Conservation (phyloP, 1,140 invertebrate species). For the Aphidius gifuensis region DNA sequence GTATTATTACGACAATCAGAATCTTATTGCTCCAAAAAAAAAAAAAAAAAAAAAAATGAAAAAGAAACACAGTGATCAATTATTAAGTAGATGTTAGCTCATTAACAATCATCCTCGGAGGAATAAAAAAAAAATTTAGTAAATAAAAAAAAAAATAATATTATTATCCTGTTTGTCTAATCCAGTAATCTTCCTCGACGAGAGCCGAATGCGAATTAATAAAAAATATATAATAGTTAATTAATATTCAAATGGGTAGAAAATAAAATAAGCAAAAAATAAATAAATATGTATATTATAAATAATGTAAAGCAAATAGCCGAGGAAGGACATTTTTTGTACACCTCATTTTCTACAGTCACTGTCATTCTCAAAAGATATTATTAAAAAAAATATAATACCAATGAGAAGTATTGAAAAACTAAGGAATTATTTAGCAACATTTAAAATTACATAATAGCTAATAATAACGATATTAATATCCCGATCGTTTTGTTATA, state of each 20-base stretch:
- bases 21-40: slow-evolving; percentile 44
- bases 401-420: slow-evolving; percentile 1
- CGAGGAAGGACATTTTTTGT: slow-evolving; percentile 36
- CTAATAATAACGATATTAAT: slow-evolving; percentile 6
- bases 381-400: slow-evolving; percentile 3
- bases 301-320: slow-evolving; percentile 23
- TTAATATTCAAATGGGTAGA: no score
- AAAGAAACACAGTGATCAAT: neutral
- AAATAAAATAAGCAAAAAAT: neutral
- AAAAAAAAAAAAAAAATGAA: neutral
- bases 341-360: slow-evolving; percentile 42
- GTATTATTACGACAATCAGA: slow-evolving; percentile 56
- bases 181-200: slow-evolving; percentile 10
- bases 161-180: neutral
- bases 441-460: neutral
- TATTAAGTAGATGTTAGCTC: neutral
- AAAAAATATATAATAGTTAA: neutral
- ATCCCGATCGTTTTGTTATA: slow-evolving; percentile 23
- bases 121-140: neutral
- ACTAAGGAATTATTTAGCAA: neutral
- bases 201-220: slow-evolving; percentile 14
- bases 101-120: neutral
- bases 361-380: slow-evolving; percentile 1
- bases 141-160: neutral
- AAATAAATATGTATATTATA: slow-evolving; percentile 12